A percentile compares a stretch with the other conserved stretches of the same genome.
Evolutionary conservation across 2,888 invertebrate species (phyloP).

Genomic region (Horisme vitalbata): DNA sequence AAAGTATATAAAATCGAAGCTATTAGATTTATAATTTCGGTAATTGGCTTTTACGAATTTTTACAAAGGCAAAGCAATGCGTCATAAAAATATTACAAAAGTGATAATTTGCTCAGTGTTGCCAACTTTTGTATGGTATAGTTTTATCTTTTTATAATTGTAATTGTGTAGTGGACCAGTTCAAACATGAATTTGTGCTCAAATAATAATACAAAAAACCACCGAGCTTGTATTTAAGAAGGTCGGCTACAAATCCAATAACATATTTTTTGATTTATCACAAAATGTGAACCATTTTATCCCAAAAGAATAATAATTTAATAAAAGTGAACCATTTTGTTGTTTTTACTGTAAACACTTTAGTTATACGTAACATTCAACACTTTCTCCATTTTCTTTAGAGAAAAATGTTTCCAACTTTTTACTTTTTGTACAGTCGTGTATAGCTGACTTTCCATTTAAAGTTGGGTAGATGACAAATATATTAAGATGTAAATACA

Average conservation of each 20-base stretch:
- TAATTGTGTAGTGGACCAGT: background rate
- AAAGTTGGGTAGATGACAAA: conserved; percentile 40
- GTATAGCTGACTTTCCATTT: conserved; percentile 38
- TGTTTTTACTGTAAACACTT: no score
- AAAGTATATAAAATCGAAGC: conserved; percentile 14
- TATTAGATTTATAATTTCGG: conserved; percentile 14
- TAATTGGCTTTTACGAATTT: no score
- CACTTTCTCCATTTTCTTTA: conserved; percentile 5
- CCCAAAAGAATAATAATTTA: no score
- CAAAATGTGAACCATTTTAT: no score
- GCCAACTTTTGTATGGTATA: background rate
- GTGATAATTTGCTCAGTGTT: conserved; percentile 1
- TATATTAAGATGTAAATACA: conserved; percentile 18
- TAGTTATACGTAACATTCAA: no score
- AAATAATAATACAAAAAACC: no score
- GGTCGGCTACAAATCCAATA: no score
- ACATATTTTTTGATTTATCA: no score
- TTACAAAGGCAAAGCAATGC: background rate
- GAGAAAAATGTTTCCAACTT: conserved; percentile 3
- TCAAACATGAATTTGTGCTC: no score
- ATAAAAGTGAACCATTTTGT: no score
- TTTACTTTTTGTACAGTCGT: conserved; percentile 6
- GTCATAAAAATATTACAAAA: background rate
- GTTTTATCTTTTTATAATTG: background rate
- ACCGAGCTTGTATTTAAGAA: no score